Evolutionary conservation across 2,113 vertebrate species (phyloP).

Genomic region (Cardinalis cardinalis): DNA sequence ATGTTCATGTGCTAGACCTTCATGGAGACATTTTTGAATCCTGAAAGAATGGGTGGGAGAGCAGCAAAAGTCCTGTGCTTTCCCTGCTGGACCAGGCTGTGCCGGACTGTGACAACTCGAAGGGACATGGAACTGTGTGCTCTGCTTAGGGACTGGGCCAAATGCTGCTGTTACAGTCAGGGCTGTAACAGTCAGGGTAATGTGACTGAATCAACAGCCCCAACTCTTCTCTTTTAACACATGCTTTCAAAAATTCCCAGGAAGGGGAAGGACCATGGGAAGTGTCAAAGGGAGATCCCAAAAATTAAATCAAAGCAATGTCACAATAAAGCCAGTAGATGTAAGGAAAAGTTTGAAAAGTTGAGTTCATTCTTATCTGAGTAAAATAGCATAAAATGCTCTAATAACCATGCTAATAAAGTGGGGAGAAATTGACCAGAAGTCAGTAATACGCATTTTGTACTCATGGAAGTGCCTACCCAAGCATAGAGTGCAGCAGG

Average conservation of each 20-base stretch:
- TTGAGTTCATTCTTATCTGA: background rate
- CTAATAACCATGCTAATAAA: background rate
- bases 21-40: background rate
- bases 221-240: background rate
- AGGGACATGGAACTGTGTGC: background rate
- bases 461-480: background rate
- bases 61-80: background rate
- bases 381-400: background rate
- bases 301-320: background rate
- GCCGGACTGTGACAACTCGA: background rate
- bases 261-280: background rate
- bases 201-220: background rate
- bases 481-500: background rate
- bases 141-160: background rate
- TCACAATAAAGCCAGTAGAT: background rate
- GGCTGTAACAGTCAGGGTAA: background rate
- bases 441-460: background rate
- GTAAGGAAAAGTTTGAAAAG: background rate
- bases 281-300: background rate
- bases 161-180: background rate
- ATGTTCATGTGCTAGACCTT: background rate
- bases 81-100: background rate
- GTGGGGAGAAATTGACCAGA: background rate
- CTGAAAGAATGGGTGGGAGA: background rate
- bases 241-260: background rate